Conservation (phyloP, 2,797 vertebrate species). For the Cyclura pinguis region DNA sequence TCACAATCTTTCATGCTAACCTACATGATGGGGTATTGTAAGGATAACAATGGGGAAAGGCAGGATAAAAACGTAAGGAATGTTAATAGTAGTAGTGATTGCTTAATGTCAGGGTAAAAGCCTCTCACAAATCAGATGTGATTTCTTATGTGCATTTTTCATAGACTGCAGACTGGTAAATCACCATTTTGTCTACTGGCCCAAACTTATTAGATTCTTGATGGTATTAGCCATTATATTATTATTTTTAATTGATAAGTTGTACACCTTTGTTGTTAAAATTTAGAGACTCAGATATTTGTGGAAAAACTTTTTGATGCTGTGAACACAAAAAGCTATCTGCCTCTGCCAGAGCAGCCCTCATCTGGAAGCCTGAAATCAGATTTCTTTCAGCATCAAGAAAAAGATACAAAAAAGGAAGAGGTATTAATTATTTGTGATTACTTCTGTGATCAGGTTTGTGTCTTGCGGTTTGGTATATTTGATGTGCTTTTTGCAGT, state of each 20-base stretch:
- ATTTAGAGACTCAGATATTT: conserved; percentile 95
- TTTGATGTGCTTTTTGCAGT: background rate
- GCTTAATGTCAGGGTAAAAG: too few species aligned
- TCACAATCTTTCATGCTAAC: background rate
- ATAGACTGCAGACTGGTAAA: background rate
- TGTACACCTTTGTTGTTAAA: background rate
- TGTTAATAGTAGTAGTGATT: background rate
- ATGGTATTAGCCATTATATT: background rate
- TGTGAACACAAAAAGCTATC: conserved; percentile 94
- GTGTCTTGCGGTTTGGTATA: background rate
- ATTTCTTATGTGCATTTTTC: background rate
- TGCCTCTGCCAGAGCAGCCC: conserved; percentile 90
- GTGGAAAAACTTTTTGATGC: conserved; percentile 99
- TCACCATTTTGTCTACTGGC: too few species aligned
- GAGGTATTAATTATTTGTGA: conserved; percentile 81
- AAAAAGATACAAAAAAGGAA: conserved; percentile 94
- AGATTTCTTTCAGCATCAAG: conserved; percentile 86
- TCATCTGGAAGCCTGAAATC: conserved; percentile 83
- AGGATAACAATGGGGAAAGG: background rate
- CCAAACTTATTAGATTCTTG: background rate
- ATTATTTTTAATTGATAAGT: background rate
- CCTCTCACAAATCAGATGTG: too few species aligned
- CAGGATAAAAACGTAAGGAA: background rate
- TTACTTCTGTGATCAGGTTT: conserved; percentile 3
- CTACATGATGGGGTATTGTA: background rate